phyloP scores from a whole-genome alignment of 2,797 vertebrate species.

The Thaleichthys pacificus region DNA sequence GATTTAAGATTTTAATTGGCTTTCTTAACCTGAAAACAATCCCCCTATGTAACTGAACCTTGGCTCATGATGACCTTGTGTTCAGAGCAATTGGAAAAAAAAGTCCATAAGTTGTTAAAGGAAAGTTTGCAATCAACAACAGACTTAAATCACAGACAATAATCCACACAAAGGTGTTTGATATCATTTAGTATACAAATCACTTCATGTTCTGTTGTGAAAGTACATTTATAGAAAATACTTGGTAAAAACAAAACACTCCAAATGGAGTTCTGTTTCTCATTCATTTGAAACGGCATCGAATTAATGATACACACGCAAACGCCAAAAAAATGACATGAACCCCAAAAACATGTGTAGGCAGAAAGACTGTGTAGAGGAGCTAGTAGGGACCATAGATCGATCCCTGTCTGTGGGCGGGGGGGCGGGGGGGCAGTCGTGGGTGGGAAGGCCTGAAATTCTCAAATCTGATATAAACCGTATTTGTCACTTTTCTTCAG shows the following conservation, averaged over 20 bases:
- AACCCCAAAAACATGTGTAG: too few species aligned
- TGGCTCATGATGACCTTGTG: slow-evolving; percentile 1
- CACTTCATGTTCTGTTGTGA: too few species aligned
- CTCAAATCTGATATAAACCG: slow-evolving; percentile 61
- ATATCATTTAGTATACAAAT: too few species aligned
- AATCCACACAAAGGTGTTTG: too few species aligned
- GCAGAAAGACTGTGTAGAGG: slow-evolving; percentile 14
- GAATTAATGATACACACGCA: background rate
- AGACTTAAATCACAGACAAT: background rate
- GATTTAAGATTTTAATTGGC: slow-evolving; percentile 43
- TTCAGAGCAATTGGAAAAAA: background rate
- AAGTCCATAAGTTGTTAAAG: too few species aligned
- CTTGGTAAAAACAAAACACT: too few species aligned
- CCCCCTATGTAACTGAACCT: slow-evolving; percentile 16
- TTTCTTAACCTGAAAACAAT: slow-evolving; percentile 30
- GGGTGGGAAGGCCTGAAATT: slow-evolving; percentile 45
- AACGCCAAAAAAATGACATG: background rate
- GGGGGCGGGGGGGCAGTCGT: slow-evolving; percentile 18
- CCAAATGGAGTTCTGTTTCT: too few species aligned
- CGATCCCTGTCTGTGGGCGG: slow-evolving; percentile 26
- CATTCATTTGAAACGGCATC: too few species aligned
- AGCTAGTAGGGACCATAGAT: slow-evolving; percentile 23
- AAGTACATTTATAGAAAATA: too few species aligned
- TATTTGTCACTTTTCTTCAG: slow-evolving; percentile 67
- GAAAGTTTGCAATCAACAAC: background rate